These are phyloP conservation scores for Pampus argenteus DNA, from an alignment of 2,797 vertebrate species.

Conservation along the genomic window DNA sequence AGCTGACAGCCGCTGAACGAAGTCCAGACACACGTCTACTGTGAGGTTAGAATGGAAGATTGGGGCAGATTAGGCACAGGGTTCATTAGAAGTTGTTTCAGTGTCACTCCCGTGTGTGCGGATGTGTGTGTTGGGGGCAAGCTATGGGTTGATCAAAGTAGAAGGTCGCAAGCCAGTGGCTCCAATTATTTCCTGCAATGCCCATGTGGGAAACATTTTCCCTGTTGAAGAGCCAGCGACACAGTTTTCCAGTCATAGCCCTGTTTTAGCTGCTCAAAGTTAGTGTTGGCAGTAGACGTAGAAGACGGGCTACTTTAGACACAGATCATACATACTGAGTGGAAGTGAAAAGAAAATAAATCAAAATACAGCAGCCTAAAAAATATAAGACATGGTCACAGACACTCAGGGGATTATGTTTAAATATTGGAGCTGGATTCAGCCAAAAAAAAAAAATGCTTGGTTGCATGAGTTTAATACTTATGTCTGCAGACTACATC, in stretches of 20 bases:
- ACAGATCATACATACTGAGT: slow-evolving; percentile 21
- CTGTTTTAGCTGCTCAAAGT: slow-evolving; percentile 35
- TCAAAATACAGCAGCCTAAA: slow-evolving; percentile 6
- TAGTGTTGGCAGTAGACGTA: slow-evolving; percentile 35
- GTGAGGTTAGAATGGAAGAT: slow-evolving; percentile 10
- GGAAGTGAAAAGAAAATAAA: slow-evolving; percentile 15
- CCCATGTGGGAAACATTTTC: slow-evolving; percentile 60
- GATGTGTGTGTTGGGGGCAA: slow-evolving; percentile 7
- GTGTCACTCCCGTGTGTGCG: slow-evolving; percentile 24
- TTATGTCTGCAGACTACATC: background rate
- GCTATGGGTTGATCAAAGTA: slow-evolving; percentile 29
- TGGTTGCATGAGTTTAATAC: slow-evolving; percentile 2
- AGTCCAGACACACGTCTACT: slow-evolving; percentile 18
- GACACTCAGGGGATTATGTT: background rate
- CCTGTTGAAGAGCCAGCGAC: slow-evolving; percentile 25
- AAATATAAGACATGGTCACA: slow-evolving; percentile 6
- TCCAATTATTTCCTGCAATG: slow-evolving; percentile 49
- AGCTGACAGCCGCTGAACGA: background rate
- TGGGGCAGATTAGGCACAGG: slow-evolving; percentile 32
- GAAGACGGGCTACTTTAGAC: slow-evolving; percentile 33
- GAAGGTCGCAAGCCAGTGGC: slow-evolving; percentile 41
- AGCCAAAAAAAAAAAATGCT: slow-evolving; percentile 3
- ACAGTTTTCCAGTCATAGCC: slow-evolving; percentile 46
- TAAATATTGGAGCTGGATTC: background rate
- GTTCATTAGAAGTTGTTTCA: slow-evolving; percentile 31